Evolutionary conservation across 2,113 vertebrate species (phyloP), one percentile per base, ranked within the genome.

Genomic region (Microcebus ravelobensis): DNA sequence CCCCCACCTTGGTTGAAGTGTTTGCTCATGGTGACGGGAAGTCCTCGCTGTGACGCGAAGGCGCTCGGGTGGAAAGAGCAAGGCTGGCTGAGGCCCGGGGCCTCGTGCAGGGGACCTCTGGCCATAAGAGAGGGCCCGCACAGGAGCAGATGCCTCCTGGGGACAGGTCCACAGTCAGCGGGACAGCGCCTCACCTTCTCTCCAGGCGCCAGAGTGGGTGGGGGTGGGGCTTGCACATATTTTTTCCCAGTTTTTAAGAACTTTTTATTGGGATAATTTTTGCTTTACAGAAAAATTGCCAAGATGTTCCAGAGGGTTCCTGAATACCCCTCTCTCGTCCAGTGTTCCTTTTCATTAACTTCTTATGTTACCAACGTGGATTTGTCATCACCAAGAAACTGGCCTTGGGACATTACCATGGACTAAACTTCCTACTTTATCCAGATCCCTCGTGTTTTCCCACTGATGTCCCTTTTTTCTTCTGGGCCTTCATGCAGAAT

Each of bases 341-440:
- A 0, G 36, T 2, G 6, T 31, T 68, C 39, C 21, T 9, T 15
- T 42, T 29, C 4, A 8, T 6, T 20, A 1, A 1, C 11, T 1
- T 25, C 83, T 23, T 34, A 2, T 0, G 0, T 63, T 4, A 29
- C 70, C 4, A 1, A 0, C 0, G 21, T 8, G n/a, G 21, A 0
- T 8, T 14, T 6, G 68, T 79, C 88, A 42, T 14, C 36, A 0
- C 15, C 39, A 5, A 2, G 73, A 84, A 71, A 74, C 29, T 2
- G 25, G 20, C 17, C 5, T 29, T 7, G 4, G 4, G 0, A 7
- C 0, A 0, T 74, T 3, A 3, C 63, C 8, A 0, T 36, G 17
- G 63, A 39, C 21, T 17, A 8, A 73, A 21, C 5, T 52, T 39
- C 45, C 14, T 3, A 1, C 57, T 77, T 61, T 1, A 12, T n/a